Percentiles rank a stretch among this genome's conserved stretches.
Evolutionary conservation across 1,140 invertebrate genomes (phyloP).

Genomic region (Drosophila albomicans): DNA sequence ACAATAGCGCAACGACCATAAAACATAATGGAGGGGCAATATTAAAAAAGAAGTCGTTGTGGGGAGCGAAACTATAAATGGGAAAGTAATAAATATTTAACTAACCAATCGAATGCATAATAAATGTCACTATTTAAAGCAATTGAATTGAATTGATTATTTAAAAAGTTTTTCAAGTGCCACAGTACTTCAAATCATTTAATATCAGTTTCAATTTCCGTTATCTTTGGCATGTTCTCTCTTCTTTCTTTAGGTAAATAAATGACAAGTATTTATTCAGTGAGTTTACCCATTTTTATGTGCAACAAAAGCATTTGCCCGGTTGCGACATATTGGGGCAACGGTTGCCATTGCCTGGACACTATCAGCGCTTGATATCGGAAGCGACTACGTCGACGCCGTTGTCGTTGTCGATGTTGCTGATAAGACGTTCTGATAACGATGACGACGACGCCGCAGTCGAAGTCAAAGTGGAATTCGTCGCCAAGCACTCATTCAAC

Average conservation of each 20-base stretch:
- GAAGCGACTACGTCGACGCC: slow-evolving; percentile 43
- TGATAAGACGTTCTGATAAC: slow-evolving; percentile 32
- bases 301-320: slow-evolving; percentile 5
- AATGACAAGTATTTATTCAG: background rate
- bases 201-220: background rate
- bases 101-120: background rate
- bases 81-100: background rate
- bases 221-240: background rate
- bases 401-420: slow-evolving; percentile 13
- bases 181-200: background rate
- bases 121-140: background rate
- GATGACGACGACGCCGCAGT: slow-evolving; percentile 10
- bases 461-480: slow-evolving; percentile 3
- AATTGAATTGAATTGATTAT: background rate
- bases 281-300: background rate
- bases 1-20: slow-evolving; percentile 2
- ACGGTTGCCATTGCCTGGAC: slow-evolving; percentile 18
- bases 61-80: background rate
- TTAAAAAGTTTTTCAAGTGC: slow-evolving; percentile 1
- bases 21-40: background rate
- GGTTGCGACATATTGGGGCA: slow-evolving; percentile 8
- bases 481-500: slow-evolving; percentile 16
- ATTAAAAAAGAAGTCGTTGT: background rate
- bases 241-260: background rate
- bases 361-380: slow-evolving; percentile 58